Base-by-base conservation (phyloP, 1,140 invertebrate species). In the Sycophila sp. region DNA sequence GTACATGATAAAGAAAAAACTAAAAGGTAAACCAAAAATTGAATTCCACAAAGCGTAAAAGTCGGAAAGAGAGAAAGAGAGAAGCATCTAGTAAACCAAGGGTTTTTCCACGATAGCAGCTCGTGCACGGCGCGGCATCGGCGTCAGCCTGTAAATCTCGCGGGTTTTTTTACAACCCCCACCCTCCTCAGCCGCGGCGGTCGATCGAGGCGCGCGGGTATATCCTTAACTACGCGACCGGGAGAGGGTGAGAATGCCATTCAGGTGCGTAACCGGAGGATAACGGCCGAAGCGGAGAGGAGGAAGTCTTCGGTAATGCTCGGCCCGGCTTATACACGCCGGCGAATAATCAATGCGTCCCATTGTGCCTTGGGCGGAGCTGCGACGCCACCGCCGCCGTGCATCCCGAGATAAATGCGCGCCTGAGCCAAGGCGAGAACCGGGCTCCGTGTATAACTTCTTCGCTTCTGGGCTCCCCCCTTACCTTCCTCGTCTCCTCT, bases 321-420 rank as follows among this genome's bases (percentile, higher is more conserved):
- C 10, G 42, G 15, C 59, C 47, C 40, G 65, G 64, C 59, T 68
- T 71, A 72, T 65, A 45, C 45, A 40, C 38, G 4, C 19, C 42
- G 26, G 55, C 15, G 69, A 71, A 76, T 77, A 76, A 75, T 76
- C 76, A 69, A 73, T 74, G 76, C 64, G 60, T 74, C 53, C 58
- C 72, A 67, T 75, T 72, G 69, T 62, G 47, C 40, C 34, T 36
- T 22, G 69, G 65, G 64, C 65, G 69, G 28, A 51, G 67, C 59
- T 69, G 36, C 36, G 3, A 36, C 30, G 49, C 34, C 32, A 55
- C 47, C 4, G 19, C 49, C 53, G 40, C 30, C 22, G 17, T 11
- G 26, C 51, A 64, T 72, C 42, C 32, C 17, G 62, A 72, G 62
- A 71, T 75, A 72, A 70, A 73, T 73, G 49, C 62, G 38, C 26